Conservation (phyloP, 2,888 invertebrate species). For the Drosophila yooni region DNA sequence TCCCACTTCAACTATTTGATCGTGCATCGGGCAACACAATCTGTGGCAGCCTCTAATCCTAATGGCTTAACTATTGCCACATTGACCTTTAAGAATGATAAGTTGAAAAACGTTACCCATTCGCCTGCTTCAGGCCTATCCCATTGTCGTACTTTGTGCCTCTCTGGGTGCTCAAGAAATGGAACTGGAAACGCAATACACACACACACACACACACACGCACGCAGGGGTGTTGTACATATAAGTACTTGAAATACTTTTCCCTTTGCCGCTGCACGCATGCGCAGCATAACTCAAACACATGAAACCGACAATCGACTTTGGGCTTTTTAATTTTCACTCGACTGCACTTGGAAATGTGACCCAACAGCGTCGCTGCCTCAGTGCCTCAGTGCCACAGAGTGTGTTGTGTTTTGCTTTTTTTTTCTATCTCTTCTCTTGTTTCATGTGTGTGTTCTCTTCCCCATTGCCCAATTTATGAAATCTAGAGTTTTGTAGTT, state of each 20-base stretch:
- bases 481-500: constrained; percentile 68
- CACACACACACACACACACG: neutral
- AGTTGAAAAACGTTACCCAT: constrained; percentile 30
- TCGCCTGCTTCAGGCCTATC: constrained; percentile 29
- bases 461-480: constrained; percentile 66
- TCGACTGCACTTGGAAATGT: constrained; percentile 54
- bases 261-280: constrained; percentile 59
- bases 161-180: constrained; percentile 18
- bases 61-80: constrained; percentile 20
- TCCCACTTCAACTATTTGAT: constrained; percentile 11
- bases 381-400: constrained; percentile 27
- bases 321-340: constrained; percentile 59
- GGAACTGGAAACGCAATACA: constrained; percentile 8
- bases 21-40: constrained; percentile 27
- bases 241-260: constrained; percentile 45
- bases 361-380: constrained; percentile 44
- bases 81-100: constrained; percentile 40
- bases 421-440: neutral
- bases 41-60: constrained; percentile 26
- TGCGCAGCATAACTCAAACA: constrained; percentile 77
- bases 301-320: constrained; percentile 42
- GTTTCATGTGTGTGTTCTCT: constrained; percentile 33
- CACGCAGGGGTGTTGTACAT: neutral
- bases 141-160: constrained; percentile 18
- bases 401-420: neutral